A percentile compares a stretch with the other conserved stretches of the same genome.
Evolutionary conservation across 1,140 invertebrate genomes (phyloP).

Genomic region (Dendroctonus ponderosae): DNA sequence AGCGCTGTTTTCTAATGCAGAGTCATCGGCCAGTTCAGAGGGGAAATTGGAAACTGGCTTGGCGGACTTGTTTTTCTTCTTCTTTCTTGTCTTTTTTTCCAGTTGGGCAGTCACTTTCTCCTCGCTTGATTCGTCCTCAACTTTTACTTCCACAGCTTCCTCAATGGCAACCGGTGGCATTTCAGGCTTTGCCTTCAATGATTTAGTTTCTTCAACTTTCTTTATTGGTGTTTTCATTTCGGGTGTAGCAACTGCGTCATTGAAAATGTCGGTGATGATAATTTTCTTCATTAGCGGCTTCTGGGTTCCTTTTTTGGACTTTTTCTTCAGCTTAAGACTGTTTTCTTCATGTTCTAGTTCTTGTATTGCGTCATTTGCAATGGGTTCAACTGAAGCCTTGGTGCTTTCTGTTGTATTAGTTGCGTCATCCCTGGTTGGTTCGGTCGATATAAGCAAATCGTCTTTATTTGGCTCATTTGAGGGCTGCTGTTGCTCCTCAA

Average conservation of each 20-base stretch:
- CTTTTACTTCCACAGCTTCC: not conserved
- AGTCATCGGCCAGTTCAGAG: conserved; percentile 29
- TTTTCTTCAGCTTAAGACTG: conserved; percentile 35
- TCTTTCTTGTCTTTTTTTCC: conserved; percentile 41
- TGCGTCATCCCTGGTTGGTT: no score
- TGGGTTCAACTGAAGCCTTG: no score
- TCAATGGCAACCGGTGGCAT: conserved; percentile 13
- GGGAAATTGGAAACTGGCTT: conserved; percentile 42
- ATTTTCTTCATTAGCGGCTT: conserved; percentile 40
- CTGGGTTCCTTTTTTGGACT: conserved; percentile 38
- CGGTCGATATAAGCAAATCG: no score
- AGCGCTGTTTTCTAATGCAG: conserved; percentile 22
- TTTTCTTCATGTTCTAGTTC: conserved; percentile 11
- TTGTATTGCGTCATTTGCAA: not conserved
- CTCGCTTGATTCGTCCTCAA: not conserved
- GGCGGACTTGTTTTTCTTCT: conserved; percentile 44
- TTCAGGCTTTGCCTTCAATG: no score
- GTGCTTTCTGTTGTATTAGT: no score
- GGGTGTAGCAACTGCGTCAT: conserved; percentile 25
- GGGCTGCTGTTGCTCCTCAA: no score
- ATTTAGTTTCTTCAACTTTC: not conserved
- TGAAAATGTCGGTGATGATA: conserved; percentile 43
- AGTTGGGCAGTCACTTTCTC: conserved; percentile 15
- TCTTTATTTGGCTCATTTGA: no score
- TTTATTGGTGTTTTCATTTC: conserved; percentile 29